Percentiles rank a stretch among this genome's conserved stretches.
Evolutionary conservation across 2,113 vertebrate species (phyloP).

Genomic region (Thermophis baileyi): DNA sequence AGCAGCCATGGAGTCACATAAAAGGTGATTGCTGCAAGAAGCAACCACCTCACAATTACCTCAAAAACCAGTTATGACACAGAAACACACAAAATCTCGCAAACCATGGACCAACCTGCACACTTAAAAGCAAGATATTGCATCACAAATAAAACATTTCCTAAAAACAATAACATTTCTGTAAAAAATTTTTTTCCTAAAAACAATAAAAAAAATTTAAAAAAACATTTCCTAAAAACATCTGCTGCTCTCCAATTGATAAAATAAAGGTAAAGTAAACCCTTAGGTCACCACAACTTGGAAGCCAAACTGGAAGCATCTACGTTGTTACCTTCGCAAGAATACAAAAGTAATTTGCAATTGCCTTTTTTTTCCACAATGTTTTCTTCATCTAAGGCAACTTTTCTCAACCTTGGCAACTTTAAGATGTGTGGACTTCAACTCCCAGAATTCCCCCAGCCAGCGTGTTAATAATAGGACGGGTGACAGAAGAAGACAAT

Average conservation of each 20-base stretch:
- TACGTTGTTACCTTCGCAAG: background rate
- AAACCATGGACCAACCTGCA: too few relatives aligned
- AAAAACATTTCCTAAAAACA: too few relatives aligned
- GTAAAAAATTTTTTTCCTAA: too few relatives aligned
- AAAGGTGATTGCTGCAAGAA: too few relatives aligned
- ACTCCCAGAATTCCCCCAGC: background rate
- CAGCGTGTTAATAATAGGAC: background rate
- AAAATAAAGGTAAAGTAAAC: background rate
- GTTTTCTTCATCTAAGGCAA: background rate
- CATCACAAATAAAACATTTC: too few relatives aligned
- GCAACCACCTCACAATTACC: too few relatives aligned
- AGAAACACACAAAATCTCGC: too few relatives aligned
- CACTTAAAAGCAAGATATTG: too few relatives aligned
- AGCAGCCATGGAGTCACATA: too few relatives aligned
- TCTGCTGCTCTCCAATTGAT: background rate
- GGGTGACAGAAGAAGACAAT: background rate
- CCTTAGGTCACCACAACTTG: background rate
- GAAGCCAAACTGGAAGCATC: background rate
- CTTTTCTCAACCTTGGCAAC: background rate
- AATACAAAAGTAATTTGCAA: background rate
- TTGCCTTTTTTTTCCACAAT: background rate
- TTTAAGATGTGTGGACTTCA: background rate
- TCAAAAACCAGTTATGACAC: too few relatives aligned
- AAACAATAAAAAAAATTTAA: too few relatives aligned
- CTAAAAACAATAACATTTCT: too few relatives aligned